phyloP scores from a whole-genome alignment of 2,113 vertebrate genomes.

The Canis aureus region DNA sequence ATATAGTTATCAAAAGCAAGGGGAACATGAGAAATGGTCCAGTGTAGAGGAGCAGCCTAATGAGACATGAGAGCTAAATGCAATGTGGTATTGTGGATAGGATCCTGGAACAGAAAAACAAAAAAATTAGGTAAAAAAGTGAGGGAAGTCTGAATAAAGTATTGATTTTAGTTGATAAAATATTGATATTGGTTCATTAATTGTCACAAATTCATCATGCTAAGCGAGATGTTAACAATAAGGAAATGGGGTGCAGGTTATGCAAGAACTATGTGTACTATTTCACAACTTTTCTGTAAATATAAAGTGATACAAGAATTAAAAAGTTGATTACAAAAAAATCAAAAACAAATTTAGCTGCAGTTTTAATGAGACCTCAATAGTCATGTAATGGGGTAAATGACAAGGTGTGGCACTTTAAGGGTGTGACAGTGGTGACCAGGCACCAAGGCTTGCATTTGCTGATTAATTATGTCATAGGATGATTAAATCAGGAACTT shows the following conservation, averaged over 20 bases:
- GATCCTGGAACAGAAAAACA: neutral
- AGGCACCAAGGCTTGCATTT: neutral
- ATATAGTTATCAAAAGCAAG: neutral
- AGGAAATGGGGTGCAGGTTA: neutral
- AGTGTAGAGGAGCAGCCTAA: neutral
- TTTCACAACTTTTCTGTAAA: conserved; percentile 7
- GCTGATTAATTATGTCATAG: neutral
- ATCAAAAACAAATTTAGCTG: neutral
- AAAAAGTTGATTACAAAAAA: neutral
- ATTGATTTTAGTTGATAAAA: neutral
- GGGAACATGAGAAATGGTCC: neutral
- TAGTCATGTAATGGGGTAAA: neutral
- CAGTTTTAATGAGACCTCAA: neutral
- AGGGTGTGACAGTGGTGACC: neutral
- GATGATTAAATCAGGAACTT: neutral
- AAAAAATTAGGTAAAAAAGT: neutral
- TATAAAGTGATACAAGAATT: neutral
- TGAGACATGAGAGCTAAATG: neutral
- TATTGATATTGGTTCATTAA: neutral
- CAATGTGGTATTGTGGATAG: too few species aligned
- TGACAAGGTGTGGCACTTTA: neutral
- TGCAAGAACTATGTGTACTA: neutral
- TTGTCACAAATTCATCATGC: neutral
- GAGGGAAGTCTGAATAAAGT: neutral
- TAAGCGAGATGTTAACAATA: neutral